These are phyloP conservation scores for Linhomoeus sp. DNA, from an alignment of 2,888 invertebrate genomes.

Conservation along the genomic window DNA sequence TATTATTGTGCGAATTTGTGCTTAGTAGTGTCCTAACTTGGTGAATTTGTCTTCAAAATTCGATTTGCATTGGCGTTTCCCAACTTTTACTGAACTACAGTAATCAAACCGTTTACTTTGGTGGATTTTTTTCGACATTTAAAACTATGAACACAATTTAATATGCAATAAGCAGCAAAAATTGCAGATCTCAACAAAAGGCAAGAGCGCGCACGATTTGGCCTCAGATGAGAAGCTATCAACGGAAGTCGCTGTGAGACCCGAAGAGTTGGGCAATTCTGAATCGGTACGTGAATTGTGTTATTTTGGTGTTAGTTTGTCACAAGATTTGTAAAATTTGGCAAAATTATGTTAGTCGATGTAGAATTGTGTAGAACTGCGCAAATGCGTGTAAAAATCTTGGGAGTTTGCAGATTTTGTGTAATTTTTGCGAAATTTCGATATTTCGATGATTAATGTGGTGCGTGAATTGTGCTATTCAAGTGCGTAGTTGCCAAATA, in stretches of 20 bases:
- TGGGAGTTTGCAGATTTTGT: background rate
- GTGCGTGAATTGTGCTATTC: slow-evolving; percentile 6
- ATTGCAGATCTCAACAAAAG: slow-evolving; percentile 43
- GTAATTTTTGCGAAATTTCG: background rate
- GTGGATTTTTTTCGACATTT: too few species aligned
- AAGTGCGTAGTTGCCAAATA: too few species aligned
- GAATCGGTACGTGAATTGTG: slow-evolving; percentile 5
- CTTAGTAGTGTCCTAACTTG: background rate
- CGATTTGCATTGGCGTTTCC: background rate
- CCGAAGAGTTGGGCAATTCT: slow-evolving; percentile 18
- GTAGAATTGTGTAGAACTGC: too few species aligned
- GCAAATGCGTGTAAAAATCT: too few species aligned
- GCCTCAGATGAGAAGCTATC: slow-evolving; percentile 72
- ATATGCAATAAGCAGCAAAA: too few species aligned
- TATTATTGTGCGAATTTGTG: too few species aligned
- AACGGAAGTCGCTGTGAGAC: slow-evolving; percentile 37
- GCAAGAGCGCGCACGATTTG: slow-evolving; percentile 83
- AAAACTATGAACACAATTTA: too few species aligned
- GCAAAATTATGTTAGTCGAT: too few species aligned
- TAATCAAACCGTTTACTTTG: too few species aligned
- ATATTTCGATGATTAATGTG: slow-evolving; percentile 6
- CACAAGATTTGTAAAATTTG: too few species aligned
- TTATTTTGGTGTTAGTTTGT: background rate
- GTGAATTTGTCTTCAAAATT: background rate
- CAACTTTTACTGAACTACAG: background rate